phyloP scores from a whole-genome alignment of 2,888 invertebrate species.

The Ctena decussata region DNA sequence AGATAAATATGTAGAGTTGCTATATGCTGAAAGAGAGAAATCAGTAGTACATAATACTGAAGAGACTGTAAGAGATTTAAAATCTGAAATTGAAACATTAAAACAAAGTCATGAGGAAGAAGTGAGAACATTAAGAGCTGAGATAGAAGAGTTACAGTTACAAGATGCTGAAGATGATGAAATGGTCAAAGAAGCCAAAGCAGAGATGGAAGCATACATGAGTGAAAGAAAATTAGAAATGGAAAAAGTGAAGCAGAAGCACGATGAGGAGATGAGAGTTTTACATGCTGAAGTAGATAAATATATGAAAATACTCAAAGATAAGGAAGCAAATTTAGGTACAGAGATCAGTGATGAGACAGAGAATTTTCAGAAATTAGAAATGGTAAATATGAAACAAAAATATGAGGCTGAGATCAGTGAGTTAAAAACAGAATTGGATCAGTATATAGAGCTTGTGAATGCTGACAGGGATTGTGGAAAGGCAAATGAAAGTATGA shows the following conservation, averaged over 20 bases:
- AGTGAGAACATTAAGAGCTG: not conserved
- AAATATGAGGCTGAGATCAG: not conserved
- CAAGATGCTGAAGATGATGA: not conserved
- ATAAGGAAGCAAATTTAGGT: not conserved
- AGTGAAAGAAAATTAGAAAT: not conserved
- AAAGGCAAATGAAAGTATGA: not conserved
- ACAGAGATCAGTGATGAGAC: not conserved
- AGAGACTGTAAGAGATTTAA: not conserved
- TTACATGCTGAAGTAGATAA: not conserved
- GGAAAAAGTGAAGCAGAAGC: not conserved
- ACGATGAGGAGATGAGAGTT: not conserved
- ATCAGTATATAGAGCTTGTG: not conserved
- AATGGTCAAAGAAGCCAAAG: not conserved
- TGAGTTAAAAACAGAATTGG: not conserved
- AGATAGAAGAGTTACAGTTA: not conserved
- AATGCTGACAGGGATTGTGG: not conserved
- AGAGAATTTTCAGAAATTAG: not conserved
- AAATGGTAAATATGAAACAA: not conserved
- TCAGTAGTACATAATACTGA: not conserved
- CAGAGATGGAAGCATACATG: not conserved
- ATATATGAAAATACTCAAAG: not conserved
- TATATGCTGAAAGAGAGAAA: not conserved
- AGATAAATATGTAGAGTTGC: not conserved
- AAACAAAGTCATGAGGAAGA: not conserved
- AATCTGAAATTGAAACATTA: not conserved